Conservation (phyloP, 2,888 invertebrate species). For the Lymantria dispar region DNA sequence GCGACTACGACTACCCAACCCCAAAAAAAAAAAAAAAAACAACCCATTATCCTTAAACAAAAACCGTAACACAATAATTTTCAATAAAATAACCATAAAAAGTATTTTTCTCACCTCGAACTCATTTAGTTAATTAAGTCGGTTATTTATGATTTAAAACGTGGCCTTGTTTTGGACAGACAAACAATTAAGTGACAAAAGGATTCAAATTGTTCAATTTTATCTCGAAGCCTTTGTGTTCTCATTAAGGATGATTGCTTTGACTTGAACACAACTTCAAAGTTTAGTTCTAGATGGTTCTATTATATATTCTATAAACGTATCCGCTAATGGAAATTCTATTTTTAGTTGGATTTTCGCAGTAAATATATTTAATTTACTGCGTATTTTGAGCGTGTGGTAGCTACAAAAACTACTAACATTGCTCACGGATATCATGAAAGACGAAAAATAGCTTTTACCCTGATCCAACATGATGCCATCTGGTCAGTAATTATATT, state of each 20-base stretch:
- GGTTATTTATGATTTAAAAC: slow-evolving; percentile 50
- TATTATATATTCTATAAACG: not conserved
- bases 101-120: slow-evolving; percentile 21
- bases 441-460: no score
- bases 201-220: slow-evolving; percentile 56
- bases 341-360: no score
- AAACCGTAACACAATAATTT: not conserved
- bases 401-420: no score
- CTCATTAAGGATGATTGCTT: slow-evolving; percentile 23
- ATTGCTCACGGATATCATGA: no score
- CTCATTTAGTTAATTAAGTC: slow-evolving; percentile 41
- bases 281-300: not conserved
- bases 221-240: slow-evolving; percentile 43
- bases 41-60: not conserved
- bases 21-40: not conserved
- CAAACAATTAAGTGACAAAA: slow-evolving; percentile 59
- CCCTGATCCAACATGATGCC: no score
- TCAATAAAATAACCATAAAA: slow-evolving; percentile 5
- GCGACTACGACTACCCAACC: no score
- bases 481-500: no score
- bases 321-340: no score
- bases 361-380: no score
- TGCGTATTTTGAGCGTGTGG: no score
- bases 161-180: slow-evolving; percentile 45
- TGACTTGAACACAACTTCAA: not conserved